Evolutionary conservation across 1,140 invertebrate species (phyloP), one percentile per base, ranked within the genome.

Genomic region (Platyscapa corneri): DNA sequence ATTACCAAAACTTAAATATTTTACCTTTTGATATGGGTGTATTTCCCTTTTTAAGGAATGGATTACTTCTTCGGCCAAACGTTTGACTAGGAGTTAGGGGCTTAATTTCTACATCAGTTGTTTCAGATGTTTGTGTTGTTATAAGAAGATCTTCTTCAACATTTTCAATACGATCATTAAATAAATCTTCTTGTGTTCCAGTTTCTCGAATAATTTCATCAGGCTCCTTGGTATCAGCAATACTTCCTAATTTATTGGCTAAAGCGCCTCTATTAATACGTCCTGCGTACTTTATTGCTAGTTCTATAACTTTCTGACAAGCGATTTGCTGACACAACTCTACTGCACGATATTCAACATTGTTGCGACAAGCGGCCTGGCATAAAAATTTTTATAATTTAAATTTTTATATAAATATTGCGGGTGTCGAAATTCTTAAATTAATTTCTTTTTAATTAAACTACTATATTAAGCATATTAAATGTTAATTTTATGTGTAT

Each of bases 261-360:
- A 99, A 94, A 86, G 96, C 95, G 77, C 96, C 95, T 88, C 95
- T 95, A 56, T 96, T 96, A 0, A 96, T 92, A 85, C 96, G 95
- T 7, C 95, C 95, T 7, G 97, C 97, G 93, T 98, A 99, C 89
- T n/a, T 97, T 8, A 97, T 96, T 7, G 97, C 97, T 42, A 98
- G 93, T 88, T 97, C 96, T 60, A 98, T 91, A 0, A 98, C 94
- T 72, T 96, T 95, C 5, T 95, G 94, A 87, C 96, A 96, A 23
- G 95, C 95, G 90, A 99, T 95, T 88, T 98, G 93, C 88, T 97
- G 95, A 90, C 98, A 97, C 14, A 99, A 93, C 91, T 99, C 98
- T 8, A 98, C 90, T 0, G 97, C 98, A 65, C 98, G 94, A 88
- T 96, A 95, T 89, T 99, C 98, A 65, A 96, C 94, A 91, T 98